Evolutionary conservation across 1,140 invertebrate species (phyloP), one percentile per base, ranked within the genome.

Genomic region (Lanistes nyassanus): DNA sequence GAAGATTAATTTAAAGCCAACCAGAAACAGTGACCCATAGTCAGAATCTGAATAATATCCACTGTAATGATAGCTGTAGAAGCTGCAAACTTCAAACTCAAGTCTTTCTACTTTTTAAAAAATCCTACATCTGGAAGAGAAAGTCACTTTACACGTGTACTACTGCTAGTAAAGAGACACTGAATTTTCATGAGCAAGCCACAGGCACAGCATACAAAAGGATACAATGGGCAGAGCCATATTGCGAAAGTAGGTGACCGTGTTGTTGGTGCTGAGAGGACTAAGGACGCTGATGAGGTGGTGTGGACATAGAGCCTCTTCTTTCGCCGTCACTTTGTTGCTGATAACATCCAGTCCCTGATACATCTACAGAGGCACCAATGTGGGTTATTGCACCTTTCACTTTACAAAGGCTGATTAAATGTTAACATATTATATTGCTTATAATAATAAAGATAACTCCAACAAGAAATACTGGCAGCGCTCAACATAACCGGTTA

Each of bases 261-360:
- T 96, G 87, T 93, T 98, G 39, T 92, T 69, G 91, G 76, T 93
- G 70, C 23, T 79, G 90, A 93, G 87, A 0, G 97, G 96, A 79
- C 96, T 93, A 37, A 98, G 86, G 66, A 97, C 92, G 86, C 96
- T 94, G 62, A 99, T 90, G 83, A 99, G 90, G 88, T 99, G 97
- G 91, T 99, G 98, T 3, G 91, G 92, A 2, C 93, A 94, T 76
- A 91, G 82, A 42, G 90, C 82, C 82, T 92, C 92, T 88, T 99
- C 98, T 81, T 95, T 93, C 51, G 84, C 82, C 0, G 95, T 96
- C 0, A 97, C 95, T 91, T 99, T 99, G 31, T 99, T 99, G 0
- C 97, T 99, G 68, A 97, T 93, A 79, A 99, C 96, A 85, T 99
- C 95, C 80, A 99, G 88, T 7, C 95, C 94, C 89, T 95, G 95